Evolutionary conservation across 2,888 invertebrate genomes (phyloP).

Genomic region (Callosobruchus maculatus): DNA sequence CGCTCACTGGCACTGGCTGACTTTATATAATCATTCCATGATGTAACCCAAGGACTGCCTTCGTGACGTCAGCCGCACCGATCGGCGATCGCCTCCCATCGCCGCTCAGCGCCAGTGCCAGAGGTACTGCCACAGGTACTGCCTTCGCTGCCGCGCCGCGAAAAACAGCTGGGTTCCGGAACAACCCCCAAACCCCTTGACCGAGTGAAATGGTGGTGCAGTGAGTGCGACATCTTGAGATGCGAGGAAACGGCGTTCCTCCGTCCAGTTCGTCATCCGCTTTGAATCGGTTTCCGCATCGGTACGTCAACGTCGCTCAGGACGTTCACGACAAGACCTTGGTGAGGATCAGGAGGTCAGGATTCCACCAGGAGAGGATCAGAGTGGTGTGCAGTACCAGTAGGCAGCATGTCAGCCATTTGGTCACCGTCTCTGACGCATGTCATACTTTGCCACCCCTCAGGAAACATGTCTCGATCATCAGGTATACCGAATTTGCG

Average conservation of each 20-base stretch:
- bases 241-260: slow-evolving; percentile 25
- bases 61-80: no score
- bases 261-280: not conserved
- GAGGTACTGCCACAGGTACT: no score
- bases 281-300: no score
- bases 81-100: no score
- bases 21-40: no score
- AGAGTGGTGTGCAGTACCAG: slow-evolving; percentile 47
- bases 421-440: slow-evolving; percentile 46
- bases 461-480: slow-evolving; percentile 47
- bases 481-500: slow-evolving; percentile 40
- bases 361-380: slow-evolving; percentile 44
- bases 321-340: slow-evolving; percentile 43
- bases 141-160: not conserved
- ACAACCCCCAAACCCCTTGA: not conserved
- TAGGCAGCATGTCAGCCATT: slow-evolving; percentile 45
- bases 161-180: slow-evolving; percentile 4
- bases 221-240: slow-evolving; percentile 9
- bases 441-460: slow-evolving; percentile 42
- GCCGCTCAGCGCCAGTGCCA: no score
- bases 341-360: slow-evolving; percentile 43
- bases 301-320: not conserved
- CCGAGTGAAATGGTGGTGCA: no score
- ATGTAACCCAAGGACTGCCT: no score
- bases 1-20: no score